phyloP scores from a whole-genome alignment of 35 echinoderm and acorn worm genomes.

The Chiridota heheva region DNA sequence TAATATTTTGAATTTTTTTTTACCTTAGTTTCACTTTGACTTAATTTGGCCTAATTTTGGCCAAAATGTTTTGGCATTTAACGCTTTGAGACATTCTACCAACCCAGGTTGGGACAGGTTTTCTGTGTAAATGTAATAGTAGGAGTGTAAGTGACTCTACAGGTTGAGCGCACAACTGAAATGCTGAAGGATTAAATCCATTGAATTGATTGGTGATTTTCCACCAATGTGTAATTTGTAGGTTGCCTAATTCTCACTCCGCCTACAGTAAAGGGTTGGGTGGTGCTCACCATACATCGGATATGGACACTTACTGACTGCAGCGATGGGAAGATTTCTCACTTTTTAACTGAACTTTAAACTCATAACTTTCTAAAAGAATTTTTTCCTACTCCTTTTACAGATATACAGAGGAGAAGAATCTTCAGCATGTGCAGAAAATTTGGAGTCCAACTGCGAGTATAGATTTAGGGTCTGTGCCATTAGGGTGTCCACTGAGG shows the following conservation, averaged over 20 bases:
- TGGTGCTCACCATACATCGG: neutral
- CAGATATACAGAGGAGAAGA: slow-evolving; percentile 89
- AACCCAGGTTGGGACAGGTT: too few relatives aligned
- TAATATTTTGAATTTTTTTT: too few relatives aligned
- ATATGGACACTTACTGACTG: too few relatives aligned
- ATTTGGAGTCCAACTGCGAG: slow-evolving; percentile 76
- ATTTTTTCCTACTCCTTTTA: neutral
- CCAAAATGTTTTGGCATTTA: too few relatives aligned
- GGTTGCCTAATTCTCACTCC: neutral
- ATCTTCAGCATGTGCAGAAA: slow-evolving; percentile 32
- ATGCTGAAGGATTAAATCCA: too few relatives aligned
- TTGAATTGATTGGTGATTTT: neutral
- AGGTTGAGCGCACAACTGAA: too few relatives aligned
- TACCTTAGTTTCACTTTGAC: too few relatives aligned
- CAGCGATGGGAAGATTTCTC: neutral
- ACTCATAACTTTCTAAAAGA: neutral
- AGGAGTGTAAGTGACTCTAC: too few relatives aligned
- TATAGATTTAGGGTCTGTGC: slow-evolving; percentile 88
- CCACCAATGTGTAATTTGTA: neutral
- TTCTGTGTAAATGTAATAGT: too few relatives aligned
- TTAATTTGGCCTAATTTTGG: too few relatives aligned
- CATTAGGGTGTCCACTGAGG: slow-evolving; percentile 66
- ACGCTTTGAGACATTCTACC: too few relatives aligned
- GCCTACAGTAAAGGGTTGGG: too few relatives aligned
- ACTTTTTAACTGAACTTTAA: neutral